Base-by-base conservation (phyloP, 2,797 vertebrate species). In the Craterocephalus amniculus region DNA sequence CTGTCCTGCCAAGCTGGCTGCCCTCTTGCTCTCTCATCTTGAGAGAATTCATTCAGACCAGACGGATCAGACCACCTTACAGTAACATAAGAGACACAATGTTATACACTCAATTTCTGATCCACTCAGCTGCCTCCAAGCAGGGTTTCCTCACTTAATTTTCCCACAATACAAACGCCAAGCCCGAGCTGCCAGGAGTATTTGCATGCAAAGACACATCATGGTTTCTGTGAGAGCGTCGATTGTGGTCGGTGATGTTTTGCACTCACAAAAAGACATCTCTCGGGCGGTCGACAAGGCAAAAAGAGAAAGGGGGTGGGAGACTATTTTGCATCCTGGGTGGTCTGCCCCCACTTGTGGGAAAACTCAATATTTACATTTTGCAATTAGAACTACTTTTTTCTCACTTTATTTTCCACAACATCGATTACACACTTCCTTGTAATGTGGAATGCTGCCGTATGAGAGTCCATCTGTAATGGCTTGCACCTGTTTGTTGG, bases 351-450 rank as follows among this genome's bases (percentile, higher is more conserved):
- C 92, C 89, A 84, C 93, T 95, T 95, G 94, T 95, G 94, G 94
- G 94, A 95, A 95, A 94, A 94, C 93, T 92, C 93, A 95, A 95
- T 95, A 95, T 95, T 95, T 95, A 95, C 94, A 95, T 95, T 94
- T 95, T 95, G 93, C 92, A 94, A 94, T 94, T 94, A 94, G 92
- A 95, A 94, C 86, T 91, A 93, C 89, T 93, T 94, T 94, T 93
- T 92, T 89, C 92, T 92, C 89, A 88, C 89, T 94, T 95, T 85
- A 92, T 94, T 93, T 92, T 93, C 92, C 89, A 91, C 92, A 92
- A 92, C 92, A 93, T 93, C 81, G 89, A 93, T 91, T 88, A 84
- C 84, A 82, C 84, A 89, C 87, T 88, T 90, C 80, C 84, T 90
- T 83, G 86, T 82, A 36, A 63, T 5, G 70, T 75, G 83, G 83